Evolutionary conservation across 2,113 vertebrate genomes (phyloP).

Genomic region (Epinephelus fuscoguttatus): DNA sequence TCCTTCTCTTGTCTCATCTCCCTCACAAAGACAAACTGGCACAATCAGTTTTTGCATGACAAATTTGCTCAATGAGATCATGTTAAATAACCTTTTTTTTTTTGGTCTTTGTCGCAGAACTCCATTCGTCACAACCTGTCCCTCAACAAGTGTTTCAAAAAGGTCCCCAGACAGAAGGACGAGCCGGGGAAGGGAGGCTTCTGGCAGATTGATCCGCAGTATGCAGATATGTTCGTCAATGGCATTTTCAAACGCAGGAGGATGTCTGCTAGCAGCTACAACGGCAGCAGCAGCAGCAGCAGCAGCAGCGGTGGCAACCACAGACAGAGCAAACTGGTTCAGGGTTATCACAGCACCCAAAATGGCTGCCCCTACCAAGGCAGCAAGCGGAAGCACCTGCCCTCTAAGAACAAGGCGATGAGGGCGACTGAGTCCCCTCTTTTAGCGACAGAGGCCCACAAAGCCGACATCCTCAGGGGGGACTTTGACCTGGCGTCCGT

Average conservation of each 20-base stretch:
- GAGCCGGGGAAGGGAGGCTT: slow-evolving; percentile 94
- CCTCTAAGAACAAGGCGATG: slow-evolving; percentile 71
- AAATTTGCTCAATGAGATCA: slow-evolving; percentile 30
- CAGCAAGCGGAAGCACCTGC: slow-evolving; percentile 79
- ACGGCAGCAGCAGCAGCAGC: slow-evolving; percentile 14
- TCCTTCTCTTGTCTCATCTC: slow-evolving; percentile 26
- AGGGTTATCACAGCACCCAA: slow-evolving; percentile 66
- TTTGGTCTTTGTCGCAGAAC: slow-evolving; percentile 83
- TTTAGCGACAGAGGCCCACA: slow-evolving; percentile 77
- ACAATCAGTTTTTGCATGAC: slow-evolving; percentile 40
- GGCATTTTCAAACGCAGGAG: slow-evolving; percentile 88
- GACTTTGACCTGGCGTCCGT: slow-evolving; percentile 86
- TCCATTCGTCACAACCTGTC: slow-evolving; percentile 95
- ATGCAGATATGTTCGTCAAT: slow-evolving; percentile 88
- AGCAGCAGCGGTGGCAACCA: slow-evolving; percentile 43
- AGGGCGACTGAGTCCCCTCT: slow-evolving; percentile 80
- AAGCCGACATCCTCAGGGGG: slow-evolving; percentile 79
- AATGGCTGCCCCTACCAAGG: slow-evolving; percentile 73
- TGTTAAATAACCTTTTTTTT: slow-evolving; percentile 20
- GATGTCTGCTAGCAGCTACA: slow-evolving; percentile 84
- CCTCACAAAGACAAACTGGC: slow-evolving; percentile 46
- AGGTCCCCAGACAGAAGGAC: slow-evolving; percentile 93
- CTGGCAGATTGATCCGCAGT: slow-evolving; percentile 90
- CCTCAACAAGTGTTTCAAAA: slow-evolving; percentile 96
- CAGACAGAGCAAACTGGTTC: slow-evolving; percentile 77